Base-by-base conservation (phyloP, 2,113 vertebrate species). In the Promerops cafer region DNA sequence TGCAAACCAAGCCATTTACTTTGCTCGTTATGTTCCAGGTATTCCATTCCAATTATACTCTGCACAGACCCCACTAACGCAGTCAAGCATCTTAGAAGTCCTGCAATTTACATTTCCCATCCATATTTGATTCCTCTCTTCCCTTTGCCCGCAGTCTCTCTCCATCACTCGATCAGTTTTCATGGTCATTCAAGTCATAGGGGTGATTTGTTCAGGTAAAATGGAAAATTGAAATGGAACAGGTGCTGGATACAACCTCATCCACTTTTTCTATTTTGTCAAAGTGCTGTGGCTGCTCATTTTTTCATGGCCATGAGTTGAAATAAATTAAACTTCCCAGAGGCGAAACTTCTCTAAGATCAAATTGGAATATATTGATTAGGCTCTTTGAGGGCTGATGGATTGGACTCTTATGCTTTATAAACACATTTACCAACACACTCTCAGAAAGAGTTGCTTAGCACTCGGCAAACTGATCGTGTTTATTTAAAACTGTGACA, bases 291-390 rank as follows among this genome's bases (percentile, higher is more conserved):
- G 72, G 89, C 88, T 98, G 96, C 96, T 98, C 95, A 96, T 97
- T 97, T 98, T 96, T 98, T 96, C 97, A 97, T 96, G 95, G 94
- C 87, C 97, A 97, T 93, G 96, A 98, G 97, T 94, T 97, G 96
- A 98, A 98, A 98, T 98, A 98, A 98, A 98, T 98, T 98, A 98
- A 98, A 98, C 97, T 98, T 98, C 96, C 97, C 95, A 97, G 96
- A 60, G 94, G 98, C 96, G 16, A 98, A 97, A 97, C 92, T 97
- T 96, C 96, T 96, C 95, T 90, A 93, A 97, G 94, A 98, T 98
- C 97, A 98, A 95, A 98, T 98, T 98, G 97, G 97, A 98, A 98
- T 97, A 96, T 98, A 98, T 98, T 97, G 98, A 98, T 98, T 98
- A 98, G 97, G 87, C 97, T 98, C 97, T 97, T 98, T 98, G 97